Conservation (phyloP, 2,797 vertebrate genomes). For the Pteropus rufus region DNA sequence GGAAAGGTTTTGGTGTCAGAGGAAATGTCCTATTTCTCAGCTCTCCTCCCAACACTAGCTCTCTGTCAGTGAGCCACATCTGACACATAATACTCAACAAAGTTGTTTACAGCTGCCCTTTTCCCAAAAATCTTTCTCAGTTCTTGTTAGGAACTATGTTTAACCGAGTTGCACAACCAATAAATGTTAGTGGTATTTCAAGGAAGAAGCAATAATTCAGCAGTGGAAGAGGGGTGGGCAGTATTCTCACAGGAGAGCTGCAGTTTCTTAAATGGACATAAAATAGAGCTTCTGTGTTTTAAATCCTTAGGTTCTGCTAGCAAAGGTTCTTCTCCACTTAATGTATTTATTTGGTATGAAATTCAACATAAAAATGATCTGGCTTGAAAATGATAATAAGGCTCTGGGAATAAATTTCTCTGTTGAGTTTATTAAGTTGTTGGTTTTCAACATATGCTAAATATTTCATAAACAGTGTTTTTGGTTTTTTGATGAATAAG, state of each 20-base stretch:
- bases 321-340: not conserved
- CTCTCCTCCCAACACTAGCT: not conserved
- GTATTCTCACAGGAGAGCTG: not conserved
- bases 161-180: not conserved
- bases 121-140: not conserved
- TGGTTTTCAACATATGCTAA: slow-evolving; percentile 11
- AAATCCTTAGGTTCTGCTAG: not conserved
- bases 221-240: fast-evolving
- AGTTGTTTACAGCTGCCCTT: not conserved
- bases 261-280: not conserved
- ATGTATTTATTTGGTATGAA: not conserved
- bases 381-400: not conserved
- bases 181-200: not conserved
- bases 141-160: not conserved
- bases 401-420: not conserved
- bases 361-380: not conserved
- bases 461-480: not conserved
- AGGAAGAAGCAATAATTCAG: not conserved
- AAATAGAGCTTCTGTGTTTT: not conserved
- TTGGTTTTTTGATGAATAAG: not conserved
- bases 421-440: slow-evolving; percentile 18
- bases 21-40: not conserved
- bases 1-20: not conserved
- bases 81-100: not conserved
- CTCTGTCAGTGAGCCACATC: not conserved